Evolutionary conservation across 1,140 invertebrate genomes (phyloP), one percentile per base, ranked within the genome.

Genomic region (Drosophila saltans): DNA sequence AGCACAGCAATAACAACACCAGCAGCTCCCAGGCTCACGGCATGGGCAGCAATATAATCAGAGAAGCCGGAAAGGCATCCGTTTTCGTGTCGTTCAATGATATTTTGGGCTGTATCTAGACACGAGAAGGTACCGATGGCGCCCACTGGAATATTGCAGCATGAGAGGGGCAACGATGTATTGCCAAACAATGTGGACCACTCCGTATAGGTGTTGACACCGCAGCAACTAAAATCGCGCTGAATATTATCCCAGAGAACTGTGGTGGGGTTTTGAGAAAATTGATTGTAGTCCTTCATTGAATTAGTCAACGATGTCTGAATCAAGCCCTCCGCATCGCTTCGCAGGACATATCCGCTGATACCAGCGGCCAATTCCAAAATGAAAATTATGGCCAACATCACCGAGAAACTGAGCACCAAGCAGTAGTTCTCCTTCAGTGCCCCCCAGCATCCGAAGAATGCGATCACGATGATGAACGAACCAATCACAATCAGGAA

Each of bases 391-490:
- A 96, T 74, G 4, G 94, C 93, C 92, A 98, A 93, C 36, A 97
- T 92, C 0, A 95, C 93, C 41, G 95, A 94, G 92, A 97, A 98
- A 81, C 95, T 96, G 43, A 97, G 93, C 33, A 96, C 94, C 94
- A 98, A 95, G 88, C 96, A 96, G 78, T 96, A 95, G 90, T 95
- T 97, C 91, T 97, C 96, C 86, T 94, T 95, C 39, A 96, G 93
- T 1, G 97, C 97, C 33, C 97, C 97, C 92, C 96, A 98, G 92
- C 97, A 98, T 76, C 97, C 97, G 73, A 97, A 96, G 92, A 97
- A 97, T 0, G 97, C 94, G 41, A 97, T 96, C 60, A 97, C 90
- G 88, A 97, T 96, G 52, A 97, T 95, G 43, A 97, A 95, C 2
- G 94, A 90, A 7, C 97, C 97, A 33, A 97, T 95, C 7, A 96